phyloP scores from a whole-genome alignment of 2,113 vertebrate genomes.

The Siniperca knerii region DNA sequence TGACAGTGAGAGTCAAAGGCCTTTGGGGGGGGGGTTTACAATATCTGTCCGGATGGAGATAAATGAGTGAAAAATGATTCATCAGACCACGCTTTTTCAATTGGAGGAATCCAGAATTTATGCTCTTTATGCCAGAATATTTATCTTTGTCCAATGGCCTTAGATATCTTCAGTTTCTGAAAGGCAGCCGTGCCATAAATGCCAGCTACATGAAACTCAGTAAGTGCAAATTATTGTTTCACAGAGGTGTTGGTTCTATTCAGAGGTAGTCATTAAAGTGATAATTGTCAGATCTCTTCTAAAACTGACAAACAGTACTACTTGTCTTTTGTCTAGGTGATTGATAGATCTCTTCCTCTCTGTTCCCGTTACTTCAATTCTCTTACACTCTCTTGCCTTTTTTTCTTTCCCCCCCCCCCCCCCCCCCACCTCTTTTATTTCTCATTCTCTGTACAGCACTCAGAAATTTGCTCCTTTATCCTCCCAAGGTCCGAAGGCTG shows the following conservation, averaged over 20 bases:
- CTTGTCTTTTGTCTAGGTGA: constrained; percentile 1
- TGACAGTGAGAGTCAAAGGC: constrained; percentile 3
- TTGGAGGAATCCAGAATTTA: not conserved
- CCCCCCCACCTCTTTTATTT: not conserved
- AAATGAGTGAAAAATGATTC: not conserved
- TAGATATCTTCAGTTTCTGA: not conserved
- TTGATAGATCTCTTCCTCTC: not conserved
- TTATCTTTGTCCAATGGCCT: constrained; percentile 21
- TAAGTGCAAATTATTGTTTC: constrained; percentile 16
- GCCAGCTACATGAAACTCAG: constrained; percentile 5
- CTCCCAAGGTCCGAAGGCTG: constrained; percentile 45
- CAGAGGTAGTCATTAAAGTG: constrained; percentile 25
- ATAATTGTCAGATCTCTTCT: constrained; percentile 13
- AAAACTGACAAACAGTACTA: constrained; percentile 1
- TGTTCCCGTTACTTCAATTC: not conserved
- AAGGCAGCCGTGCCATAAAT: not conserved
- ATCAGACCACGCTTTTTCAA: not conserved
- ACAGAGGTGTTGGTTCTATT: constrained; percentile 11
- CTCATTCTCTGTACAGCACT: constrained; percentile 24
- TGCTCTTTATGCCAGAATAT: not conserved
- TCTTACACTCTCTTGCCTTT: not conserved
- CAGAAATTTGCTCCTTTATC: constrained; percentile 11
- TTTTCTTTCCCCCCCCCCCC: not conserved
- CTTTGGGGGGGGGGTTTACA: not conserved
- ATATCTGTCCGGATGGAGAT: constrained; percentile 16